Percentiles rank a stretch among this genome's conserved stretches.
These are phyloP conservation scores for Ephestia elutella DNA, from an alignment of 1,140 invertebrate genomes.

Conservation along the genomic window DNA sequence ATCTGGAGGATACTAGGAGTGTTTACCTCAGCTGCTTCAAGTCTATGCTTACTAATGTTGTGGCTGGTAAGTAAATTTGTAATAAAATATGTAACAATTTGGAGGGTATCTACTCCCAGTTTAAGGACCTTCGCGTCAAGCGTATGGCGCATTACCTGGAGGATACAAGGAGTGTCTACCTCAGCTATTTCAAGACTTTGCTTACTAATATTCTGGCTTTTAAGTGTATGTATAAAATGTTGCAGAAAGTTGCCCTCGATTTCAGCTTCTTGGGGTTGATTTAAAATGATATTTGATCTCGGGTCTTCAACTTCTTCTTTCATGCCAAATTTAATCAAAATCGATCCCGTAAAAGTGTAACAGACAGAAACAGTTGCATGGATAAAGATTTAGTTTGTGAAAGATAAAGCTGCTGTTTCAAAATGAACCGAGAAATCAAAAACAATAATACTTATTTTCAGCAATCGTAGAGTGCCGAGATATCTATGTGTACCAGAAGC, in stretches of 20 bases:
- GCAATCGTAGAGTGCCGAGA: slow-evolving; percentile 79
- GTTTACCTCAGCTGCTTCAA: slow-evolving; percentile 84
- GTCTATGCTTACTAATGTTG: slow-evolving; percentile 78
- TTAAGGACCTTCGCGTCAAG: slow-evolving; percentile 84
- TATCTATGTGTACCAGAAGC: slow-evolving; percentile 79
- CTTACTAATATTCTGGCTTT: slow-evolving; percentile 79
- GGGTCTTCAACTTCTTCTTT: no score
- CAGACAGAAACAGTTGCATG: no score
- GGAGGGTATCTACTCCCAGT: slow-evolving; percentile 88
- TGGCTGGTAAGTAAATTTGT: slow-evolving; percentile 70
- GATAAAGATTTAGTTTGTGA: no score
- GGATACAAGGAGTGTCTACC: slow-evolving; percentile 82
- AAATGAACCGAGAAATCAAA: not conserved
- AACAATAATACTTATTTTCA: slow-evolving; percentile 34
- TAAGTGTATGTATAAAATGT: slow-evolving; percentile 34
- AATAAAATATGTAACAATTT: slow-evolving; percentile 76
- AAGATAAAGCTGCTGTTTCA: not conserved
- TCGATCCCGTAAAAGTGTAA: no score
- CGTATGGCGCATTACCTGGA: slow-evolving; percentile 87
- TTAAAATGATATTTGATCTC: no score
- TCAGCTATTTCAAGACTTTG: slow-evolving; percentile 80
- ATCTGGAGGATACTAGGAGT: slow-evolving; percentile 83
- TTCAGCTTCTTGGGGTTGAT: no score
- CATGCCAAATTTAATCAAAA: no score
- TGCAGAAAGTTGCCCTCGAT: no score